Percentiles rank a stretch among this genome's conserved stretches.
Evolutionary conservation across 2,888 invertebrate genomes (phyloP).

Genomic region (Rotaria sp.): DNA sequence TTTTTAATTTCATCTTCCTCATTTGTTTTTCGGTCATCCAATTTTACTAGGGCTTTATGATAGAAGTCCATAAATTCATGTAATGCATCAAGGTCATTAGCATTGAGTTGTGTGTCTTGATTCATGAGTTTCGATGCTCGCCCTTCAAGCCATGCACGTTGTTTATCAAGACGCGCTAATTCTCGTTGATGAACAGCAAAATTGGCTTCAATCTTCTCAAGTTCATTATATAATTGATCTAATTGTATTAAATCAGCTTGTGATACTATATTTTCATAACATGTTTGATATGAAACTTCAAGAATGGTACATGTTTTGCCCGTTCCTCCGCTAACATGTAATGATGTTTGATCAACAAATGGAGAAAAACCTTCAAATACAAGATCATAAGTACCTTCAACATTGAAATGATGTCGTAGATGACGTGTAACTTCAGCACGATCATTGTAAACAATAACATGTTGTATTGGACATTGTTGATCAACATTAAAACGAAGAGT

Average conservation of each 20-base stretch:
- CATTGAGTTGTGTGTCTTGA: not conserved
- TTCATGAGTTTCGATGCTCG: not conserved
- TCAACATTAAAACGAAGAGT: not conserved
- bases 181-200: not conserved
- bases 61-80: conserved; percentile 2
- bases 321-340: not conserved
- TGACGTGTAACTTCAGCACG: conserved; percentile 28
- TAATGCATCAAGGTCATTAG: not conserved
- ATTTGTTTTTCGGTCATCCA: conserved; percentile 19
- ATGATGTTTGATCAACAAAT: not conserved
- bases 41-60: not conserved
- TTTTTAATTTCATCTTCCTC: conserved; percentile 9
- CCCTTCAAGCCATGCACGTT: not conserved
- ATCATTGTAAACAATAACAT: conserved; percentile 4
- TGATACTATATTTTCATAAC: not conserved
- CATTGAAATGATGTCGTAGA: not conserved
- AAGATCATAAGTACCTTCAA: not conserved
- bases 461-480: not conserved
- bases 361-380: not conserved
- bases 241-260: not conserved
- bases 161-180: not conserved
- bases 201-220: not conserved
- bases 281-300: not conserved
- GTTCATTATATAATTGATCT: not conserved
- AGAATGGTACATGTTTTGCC: not conserved